Percentiles rank a stretch among this genome's conserved stretches.
These are phyloP conservation scores for Gryllus longicercus DNA, from an alignment of 2,888 invertebrate genomes.

Conservation along the genomic window DNA sequence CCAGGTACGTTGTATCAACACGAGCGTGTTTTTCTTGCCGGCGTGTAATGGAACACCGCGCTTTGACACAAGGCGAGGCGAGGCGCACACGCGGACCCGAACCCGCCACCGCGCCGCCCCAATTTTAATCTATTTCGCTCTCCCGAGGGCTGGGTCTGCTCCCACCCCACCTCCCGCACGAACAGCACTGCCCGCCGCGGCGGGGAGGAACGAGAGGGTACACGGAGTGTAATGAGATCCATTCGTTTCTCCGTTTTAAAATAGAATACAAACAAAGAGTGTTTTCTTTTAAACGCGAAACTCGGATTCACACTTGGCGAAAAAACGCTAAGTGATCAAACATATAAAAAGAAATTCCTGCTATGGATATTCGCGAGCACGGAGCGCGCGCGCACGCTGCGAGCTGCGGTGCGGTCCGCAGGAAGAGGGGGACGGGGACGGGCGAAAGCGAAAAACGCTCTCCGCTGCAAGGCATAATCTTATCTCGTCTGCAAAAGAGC, in stretches of 20 bases:
- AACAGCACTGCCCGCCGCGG: too few relatives aligned
- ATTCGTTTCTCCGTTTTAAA: constrained; percentile 9
- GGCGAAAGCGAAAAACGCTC: background rate
- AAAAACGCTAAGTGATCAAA: background rate
- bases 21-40: constrained; percentile 1
- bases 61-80: background rate
- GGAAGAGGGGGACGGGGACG: background rate
- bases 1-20: constrained; percentile 2
- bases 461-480: background rate
- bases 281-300: constrained; percentile 17
- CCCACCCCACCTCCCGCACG: too few relatives aligned
- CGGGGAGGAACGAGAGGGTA: background rate
- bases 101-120: background rate
- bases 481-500: background rate
- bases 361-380: constrained; percentile 1
- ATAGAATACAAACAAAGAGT: constrained; percentile 1
- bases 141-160: background rate
- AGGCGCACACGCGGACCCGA: background rate
- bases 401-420: too few relatives aligned
- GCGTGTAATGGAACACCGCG: background rate
- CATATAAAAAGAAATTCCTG: background rate
- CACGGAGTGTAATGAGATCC: constrained; percentile 1
- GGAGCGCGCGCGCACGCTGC: background rate
- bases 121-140: constrained; percentile 17
- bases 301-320: background rate